phyloP scores from a whole-genome alignment of 2,888 invertebrate genomes.

The Anticlea derivata region DNA sequence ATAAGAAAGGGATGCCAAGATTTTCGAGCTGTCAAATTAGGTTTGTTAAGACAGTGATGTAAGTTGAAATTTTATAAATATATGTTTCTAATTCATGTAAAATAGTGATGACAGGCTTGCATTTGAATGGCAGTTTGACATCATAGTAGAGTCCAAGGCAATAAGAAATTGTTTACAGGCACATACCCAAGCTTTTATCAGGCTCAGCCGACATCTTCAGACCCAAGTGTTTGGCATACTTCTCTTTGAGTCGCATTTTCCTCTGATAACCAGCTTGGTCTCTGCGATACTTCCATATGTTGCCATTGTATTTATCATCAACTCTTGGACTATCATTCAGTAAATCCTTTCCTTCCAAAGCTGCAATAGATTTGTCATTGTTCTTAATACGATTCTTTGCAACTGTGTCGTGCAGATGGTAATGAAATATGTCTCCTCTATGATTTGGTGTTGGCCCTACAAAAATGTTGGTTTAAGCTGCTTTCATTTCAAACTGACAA shows the following conservation, averaged over 20 bases:
- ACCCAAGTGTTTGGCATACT: slow-evolving; percentile 61
- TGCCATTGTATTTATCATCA: slow-evolving; percentile 55
- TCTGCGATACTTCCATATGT: slow-evolving; percentile 64
- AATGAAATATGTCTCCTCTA: slow-evolving; percentile 55
- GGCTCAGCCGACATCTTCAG: slow-evolving; percentile 50
- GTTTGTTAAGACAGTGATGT: too few species aligned
- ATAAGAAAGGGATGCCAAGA: too few species aligned
- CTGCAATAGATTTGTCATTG: slow-evolving; percentile 75
- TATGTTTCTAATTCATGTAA: too few species aligned
- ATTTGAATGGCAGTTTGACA: too few species aligned
- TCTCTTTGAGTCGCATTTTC: slow-evolving; percentile 64
- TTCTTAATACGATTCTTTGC: slow-evolving; percentile 70
- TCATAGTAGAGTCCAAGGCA: too few species aligned
- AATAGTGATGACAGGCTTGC: too few species aligned
- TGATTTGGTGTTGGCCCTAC: slow-evolving; percentile 56
- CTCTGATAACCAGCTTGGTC: slow-evolving; percentile 52
- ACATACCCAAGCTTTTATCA: slow-evolving; percentile 59
- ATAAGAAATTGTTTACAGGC: too few species aligned
- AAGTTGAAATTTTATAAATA: too few species aligned
- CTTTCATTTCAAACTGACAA: background rate
- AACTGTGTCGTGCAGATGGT: slow-evolving; percentile 58
- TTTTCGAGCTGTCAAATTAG: too few species aligned
- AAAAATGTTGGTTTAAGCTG: slow-evolving; percentile 36
- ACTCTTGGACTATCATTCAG: slow-evolving; percentile 57
- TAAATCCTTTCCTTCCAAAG: slow-evolving; percentile 67